These are phyloP conservation scores for Psittacus erithacus DNA, from an alignment of 2,113 vertebrate genomes.

Conservation along the genomic window DNA sequence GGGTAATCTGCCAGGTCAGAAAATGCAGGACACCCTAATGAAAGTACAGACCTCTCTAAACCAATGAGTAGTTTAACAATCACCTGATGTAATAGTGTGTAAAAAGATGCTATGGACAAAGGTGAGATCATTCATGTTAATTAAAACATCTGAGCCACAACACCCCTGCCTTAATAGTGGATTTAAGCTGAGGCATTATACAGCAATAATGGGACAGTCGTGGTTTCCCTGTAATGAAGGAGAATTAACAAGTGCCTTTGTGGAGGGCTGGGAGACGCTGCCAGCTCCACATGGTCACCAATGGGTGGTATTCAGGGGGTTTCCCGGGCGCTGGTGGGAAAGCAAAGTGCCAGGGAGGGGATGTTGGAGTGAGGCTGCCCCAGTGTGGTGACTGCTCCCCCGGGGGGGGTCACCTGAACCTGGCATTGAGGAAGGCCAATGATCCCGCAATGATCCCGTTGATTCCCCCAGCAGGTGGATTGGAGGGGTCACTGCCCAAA, in stretches of 20 bases:
- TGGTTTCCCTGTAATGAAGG: conserved; percentile 25
- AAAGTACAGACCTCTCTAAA: conserved; percentile 3
- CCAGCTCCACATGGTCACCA: not conserved
- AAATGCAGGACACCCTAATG: conserved; percentile 11
- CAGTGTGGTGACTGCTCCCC: fast-evolving
- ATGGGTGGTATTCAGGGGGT: fast-evolving
- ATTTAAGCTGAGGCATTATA: not conserved
- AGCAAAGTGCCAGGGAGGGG: not conserved
- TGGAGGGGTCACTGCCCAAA: too few species aligned
- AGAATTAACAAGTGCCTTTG: not conserved
- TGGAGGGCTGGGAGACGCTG: fast-evolving
- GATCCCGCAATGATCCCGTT: fast-evolving
- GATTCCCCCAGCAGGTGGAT: not conserved
- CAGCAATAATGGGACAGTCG: not conserved
- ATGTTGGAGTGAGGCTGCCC: not conserved
- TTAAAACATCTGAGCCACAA: conserved; percentile 37
- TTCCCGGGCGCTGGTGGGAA: not conserved
- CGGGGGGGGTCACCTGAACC: fast-evolving
- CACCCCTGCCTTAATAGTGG: conserved; percentile 10
- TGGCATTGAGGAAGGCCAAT: fast-evolving
- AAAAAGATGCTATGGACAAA: conserved; percentile 47
- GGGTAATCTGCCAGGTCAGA: not conserved
- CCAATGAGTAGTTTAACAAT: conserved; percentile 48
- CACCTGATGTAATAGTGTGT: conserved; percentile 17
- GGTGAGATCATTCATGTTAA: conserved; percentile 61